Evolutionary conservation across 2,113 vertebrate genomes (phyloP).

Genomic region (Crocuta crocuta): DNA sequence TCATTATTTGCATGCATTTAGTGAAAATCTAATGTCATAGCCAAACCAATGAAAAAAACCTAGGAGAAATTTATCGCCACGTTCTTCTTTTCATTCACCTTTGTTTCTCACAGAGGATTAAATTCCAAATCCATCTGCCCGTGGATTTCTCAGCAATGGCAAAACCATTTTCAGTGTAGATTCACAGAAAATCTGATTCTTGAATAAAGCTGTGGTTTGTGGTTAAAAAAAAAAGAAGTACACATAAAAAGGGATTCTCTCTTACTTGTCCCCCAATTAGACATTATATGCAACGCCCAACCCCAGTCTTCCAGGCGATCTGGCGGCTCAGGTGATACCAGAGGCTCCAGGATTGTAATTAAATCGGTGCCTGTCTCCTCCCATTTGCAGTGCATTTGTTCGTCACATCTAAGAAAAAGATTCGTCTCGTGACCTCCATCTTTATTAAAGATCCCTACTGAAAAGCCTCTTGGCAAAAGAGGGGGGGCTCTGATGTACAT

Average conservation of each 20-base stretch:
- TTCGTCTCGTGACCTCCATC: neutral
- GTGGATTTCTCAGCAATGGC: neutral
- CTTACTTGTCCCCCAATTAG: neutral
- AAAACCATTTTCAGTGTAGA: conserved; percentile 19
- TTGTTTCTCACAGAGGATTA: conserved; percentile 29
- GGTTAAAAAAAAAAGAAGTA: neutral
- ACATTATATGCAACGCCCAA: fast-evolving
- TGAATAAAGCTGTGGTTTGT: conserved; percentile 40
- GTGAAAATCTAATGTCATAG: neutral
- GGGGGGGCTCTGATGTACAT: neutral
- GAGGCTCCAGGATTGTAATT: neutral
- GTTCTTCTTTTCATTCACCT: conserved; percentile 29
- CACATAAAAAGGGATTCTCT: neutral
- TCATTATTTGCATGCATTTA: neutral
- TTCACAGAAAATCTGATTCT: conserved; percentile 58
- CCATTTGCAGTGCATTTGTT: neutral
- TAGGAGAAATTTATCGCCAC: neutral
- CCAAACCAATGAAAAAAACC: conserved; percentile 46
- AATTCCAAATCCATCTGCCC: conserved; percentile 47
- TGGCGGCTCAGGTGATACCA: neutral
- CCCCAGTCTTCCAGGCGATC: neutral
- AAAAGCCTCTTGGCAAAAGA: neutral
- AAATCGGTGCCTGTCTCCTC: neutral
- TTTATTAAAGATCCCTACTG: conserved; percentile 30
- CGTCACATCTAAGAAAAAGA: neutral